phyloP scores from a whole-genome alignment of 2,797 vertebrate genomes.

The Uromys caudimaculatus region DNA sequence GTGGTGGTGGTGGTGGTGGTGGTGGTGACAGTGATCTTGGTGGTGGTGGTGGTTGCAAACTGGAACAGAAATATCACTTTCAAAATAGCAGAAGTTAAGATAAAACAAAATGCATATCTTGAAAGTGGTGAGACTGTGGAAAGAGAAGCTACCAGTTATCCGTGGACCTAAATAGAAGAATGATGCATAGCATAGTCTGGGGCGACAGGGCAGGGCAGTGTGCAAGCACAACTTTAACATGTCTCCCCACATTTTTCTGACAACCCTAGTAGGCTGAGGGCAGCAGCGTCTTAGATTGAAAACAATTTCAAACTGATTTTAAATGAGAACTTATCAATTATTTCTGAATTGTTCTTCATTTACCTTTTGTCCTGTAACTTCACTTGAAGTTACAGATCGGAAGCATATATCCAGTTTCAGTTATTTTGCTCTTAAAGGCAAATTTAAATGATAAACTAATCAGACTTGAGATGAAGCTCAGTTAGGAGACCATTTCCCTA shows the following conservation, averaged over 20 bases:
- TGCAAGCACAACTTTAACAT: conserved; percentile 4
- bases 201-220: neutral
- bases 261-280: neutral
- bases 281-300: neutral
- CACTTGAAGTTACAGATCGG: neutral
- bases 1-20: too few species aligned
- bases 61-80: neutral
- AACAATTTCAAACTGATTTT: conserved; percentile 13
- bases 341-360: neutral
- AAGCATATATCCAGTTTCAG: neutral
- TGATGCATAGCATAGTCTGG: neutral
- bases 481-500: too few species aligned
- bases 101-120: conserved; percentile 26
- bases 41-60: neutral
- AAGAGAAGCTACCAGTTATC: neutral
- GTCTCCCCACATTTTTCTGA: neutral
- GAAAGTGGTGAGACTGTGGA: neutral
- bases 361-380: neutral
- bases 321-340: conserved; percentile 30
- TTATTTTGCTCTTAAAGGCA: conserved; percentile 10
- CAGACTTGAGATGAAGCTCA: neutral
- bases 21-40: too few species aligned
- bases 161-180: neutral
- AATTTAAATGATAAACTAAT: conserved; percentile 8
- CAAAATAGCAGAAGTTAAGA: conserved; percentile 21